Conservation (phyloP, 2,888 invertebrate genomes). For the Reticulitermes lucifugus region DNA sequence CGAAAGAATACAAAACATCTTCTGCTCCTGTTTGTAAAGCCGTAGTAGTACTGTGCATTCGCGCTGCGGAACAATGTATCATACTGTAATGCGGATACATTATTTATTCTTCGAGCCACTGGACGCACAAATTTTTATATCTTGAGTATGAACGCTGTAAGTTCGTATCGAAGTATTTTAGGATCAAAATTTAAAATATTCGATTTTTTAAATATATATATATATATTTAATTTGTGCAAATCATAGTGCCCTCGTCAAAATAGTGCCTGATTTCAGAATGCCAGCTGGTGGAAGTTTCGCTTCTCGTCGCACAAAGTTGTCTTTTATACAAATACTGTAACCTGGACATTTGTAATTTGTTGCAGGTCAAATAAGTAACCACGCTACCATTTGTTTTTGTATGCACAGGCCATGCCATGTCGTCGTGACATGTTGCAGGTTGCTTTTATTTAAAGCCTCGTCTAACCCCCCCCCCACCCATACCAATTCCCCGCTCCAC, state of each 20-base stretch:
- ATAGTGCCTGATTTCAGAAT: neutral
- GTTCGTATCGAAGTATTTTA: no score
- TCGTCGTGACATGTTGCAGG: neutral
- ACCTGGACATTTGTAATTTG: neutral
- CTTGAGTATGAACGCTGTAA: no score
- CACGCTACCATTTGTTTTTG: neutral
- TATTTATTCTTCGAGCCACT: no score
- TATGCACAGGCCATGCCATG: neutral
- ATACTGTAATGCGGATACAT: no score
- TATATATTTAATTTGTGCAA: no score
- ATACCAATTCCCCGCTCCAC: neutral
- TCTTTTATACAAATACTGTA: conserved; percentile 2
- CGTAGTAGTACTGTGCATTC: no score
- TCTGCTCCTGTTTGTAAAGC: no score
- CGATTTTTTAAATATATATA: no score
- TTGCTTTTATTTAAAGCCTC: neutral
- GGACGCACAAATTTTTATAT: no score
- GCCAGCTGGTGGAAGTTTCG: conserved; percentile 31
- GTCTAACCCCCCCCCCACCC: neutral
- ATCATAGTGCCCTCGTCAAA: neutral
- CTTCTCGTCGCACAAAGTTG: conserved; percentile 43
- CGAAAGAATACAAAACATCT: no score
- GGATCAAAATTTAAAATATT: no score
- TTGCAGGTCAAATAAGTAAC: conserved; percentile 7
- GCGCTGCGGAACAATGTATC: no score